These are phyloP conservation scores for Leptobrachium leishanense DNA, from an alignment of 2,113 vertebrate genomes.

Conservation along the genomic window DNA sequence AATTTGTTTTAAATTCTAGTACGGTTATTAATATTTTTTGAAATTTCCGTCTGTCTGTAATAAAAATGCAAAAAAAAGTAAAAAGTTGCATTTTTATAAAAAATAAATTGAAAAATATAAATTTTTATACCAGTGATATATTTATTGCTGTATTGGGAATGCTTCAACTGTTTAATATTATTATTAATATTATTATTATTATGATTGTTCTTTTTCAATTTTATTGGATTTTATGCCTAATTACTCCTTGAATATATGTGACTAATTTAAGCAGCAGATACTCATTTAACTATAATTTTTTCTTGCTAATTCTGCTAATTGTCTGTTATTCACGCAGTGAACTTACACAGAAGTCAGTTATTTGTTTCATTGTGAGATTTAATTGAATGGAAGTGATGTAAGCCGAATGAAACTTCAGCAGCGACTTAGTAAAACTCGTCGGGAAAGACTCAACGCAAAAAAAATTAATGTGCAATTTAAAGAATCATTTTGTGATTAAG, in stretches of 20 bases:
- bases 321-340: conserved; percentile 42
- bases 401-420: conserved; percentile 25
- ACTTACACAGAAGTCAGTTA: conserved; percentile 32
- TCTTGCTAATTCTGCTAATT: conserved; percentile 45
- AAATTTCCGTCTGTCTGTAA: too few species aligned
- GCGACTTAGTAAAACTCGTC: not conserved
- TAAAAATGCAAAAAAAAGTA: too few species aligned
- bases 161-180: conserved; percentile 50
- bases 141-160: conserved; percentile 42
- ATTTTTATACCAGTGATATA: conserved; percentile 24
- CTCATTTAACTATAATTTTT: conserved; percentile 29
- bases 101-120: conserved; percentile 8
- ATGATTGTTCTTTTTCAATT: conserved; percentile 48
- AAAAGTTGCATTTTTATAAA: too few species aligned
- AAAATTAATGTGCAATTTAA: conserved; percentile 2
- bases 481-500: conserved; percentile 11
- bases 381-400: conserved; percentile 28
- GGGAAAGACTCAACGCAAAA: not conserved
- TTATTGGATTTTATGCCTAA: conserved; percentile 36
- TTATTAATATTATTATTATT: conserved; percentile 43
- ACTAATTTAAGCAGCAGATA: conserved; percentile 26
- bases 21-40: not conserved
- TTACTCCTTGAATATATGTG: conserved; percentile 30
- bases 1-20: not conserved
- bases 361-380: conserved; percentile 44